Base-by-base conservation (phyloP, 2,888 invertebrate genomes). In the Rapana venosa region DNA sequence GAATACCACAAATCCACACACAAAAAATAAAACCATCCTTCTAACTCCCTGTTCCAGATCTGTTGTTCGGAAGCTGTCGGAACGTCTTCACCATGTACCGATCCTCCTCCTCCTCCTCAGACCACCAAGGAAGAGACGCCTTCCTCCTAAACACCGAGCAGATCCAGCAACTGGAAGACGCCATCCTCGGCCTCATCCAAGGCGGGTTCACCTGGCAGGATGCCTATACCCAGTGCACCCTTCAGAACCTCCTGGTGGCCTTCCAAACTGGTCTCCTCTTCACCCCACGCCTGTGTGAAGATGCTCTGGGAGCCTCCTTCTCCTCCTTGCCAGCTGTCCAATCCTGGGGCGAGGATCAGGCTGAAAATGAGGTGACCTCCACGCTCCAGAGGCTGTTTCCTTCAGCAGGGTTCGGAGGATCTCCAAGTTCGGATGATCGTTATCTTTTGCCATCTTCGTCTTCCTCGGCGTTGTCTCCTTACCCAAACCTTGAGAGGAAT, bases 191-290 rank as follows among this genome's bases (percentile, higher is more conserved):
- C 87, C 97, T 98, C 87, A 97, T 98, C 91, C 96, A 97, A 4
- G 97, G 97, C 77, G 98, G 98, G 15, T 98, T 98, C 96, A 97
- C 97, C 93, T 98, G 98, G 98, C 97, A 97, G 92, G 97, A 98
- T 95, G 97, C 97, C 5, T 98, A 98, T 96, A 98, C 98, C 1
- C 98, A 98, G 96, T 98, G 98, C 94, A 97, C 98, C 90, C 97
- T 98, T 87, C 98, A 98, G 95, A 97, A 97, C 88, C 97, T 98
- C 96, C 91, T 93, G 30, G n/a, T 93, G 35, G 90, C 90, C 13
- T 92, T 91, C 88, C 88, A 90, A 35, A 88, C 47, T 30, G 89
- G 90, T 0, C 88, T 87, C 20, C 88, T 22, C 15, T 91, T 91
- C 88, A 90, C 88, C 81, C 89, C 81, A 22, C 83, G 87, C 11